Conservation (phyloP, 2,113 vertebrate genomes). For the Cardinalis cardinalis region DNA sequence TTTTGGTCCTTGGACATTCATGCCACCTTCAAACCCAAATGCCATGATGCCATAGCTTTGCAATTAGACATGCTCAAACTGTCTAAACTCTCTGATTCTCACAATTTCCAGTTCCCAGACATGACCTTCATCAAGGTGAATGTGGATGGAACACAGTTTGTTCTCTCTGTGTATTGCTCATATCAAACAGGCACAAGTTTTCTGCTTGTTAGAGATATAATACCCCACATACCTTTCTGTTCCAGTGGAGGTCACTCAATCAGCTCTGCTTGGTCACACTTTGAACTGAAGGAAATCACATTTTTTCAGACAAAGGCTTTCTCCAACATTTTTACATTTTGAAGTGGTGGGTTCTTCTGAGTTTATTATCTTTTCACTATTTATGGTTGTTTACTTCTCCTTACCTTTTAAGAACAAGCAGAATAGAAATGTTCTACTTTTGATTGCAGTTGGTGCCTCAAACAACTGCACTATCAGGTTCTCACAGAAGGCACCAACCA, state of each 20-base stretch:
- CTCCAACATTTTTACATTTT: not conserved
- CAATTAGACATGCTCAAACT: not conserved
- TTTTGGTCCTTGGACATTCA: not conserved
- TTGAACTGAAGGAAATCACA: not conserved
- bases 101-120: not conserved
- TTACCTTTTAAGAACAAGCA: not conserved
- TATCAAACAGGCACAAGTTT: not conserved
- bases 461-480: not conserved
- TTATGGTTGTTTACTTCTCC: not conserved
- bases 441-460: not conserved
- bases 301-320: not conserved
- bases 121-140: not conserved
- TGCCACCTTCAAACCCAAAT: not conserved
- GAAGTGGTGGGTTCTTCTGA: not conserved
- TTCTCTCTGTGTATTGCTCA: not conserved
- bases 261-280: not conserved
- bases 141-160: not conserved
- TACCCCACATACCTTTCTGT: not conserved
- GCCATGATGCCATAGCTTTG: not conserved
- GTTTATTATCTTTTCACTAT: not conserved
- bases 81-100: not conserved
- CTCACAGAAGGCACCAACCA: not conserved
- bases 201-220: not conserved
- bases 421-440: not conserved
- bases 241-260: not conserved